Evolutionary conservation across 2,888 invertebrate genomes (phyloP).

Genomic region (Ecliptopera silaceata): DNA sequence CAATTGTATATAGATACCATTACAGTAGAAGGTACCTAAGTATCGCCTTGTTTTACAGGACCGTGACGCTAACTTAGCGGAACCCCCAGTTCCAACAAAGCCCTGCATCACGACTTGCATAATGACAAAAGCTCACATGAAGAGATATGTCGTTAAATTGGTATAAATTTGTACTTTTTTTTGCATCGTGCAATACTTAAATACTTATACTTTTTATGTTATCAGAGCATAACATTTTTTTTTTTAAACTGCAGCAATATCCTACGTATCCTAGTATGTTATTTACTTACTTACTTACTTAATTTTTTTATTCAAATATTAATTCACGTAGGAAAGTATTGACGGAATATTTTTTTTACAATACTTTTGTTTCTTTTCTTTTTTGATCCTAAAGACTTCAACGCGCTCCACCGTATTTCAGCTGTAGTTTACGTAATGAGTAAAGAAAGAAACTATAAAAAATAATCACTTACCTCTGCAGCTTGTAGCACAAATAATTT

Average conservation of each 20-base stretch:
- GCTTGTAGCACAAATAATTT: constrained; percentile 4
- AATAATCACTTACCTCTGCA: constrained; percentile 12
- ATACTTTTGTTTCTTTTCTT: not conserved
- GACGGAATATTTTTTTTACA: not conserved
- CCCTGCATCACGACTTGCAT: constrained; percentile 51
- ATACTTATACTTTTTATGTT: too few relatives aligned
- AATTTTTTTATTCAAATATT: too few relatives aligned
- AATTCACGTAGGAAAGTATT: too few relatives aligned
- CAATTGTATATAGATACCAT: too few relatives aligned
- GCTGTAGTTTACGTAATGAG: not conserved
- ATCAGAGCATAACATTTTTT: too few relatives aligned
- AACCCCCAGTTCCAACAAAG: constrained; percentile 34
- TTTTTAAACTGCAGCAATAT: too few relatives aligned
- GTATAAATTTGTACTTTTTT: constrained; percentile 12
- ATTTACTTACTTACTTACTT: too few relatives aligned
- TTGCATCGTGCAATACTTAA: constrained; percentile 1
- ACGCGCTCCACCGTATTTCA: constrained; percentile 26
- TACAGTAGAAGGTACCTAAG: too few relatives aligned
- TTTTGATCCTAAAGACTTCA: constrained; percentile 40
- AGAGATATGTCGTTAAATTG: constrained; percentile 18
- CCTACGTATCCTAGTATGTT: too few relatives aligned
- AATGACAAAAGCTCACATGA: constrained; percentile 39
- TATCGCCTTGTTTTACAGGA: constrained; percentile 4
- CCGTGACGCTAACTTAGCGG: constrained; percentile 6
- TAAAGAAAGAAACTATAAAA: not conserved